phyloP scores from a whole-genome alignment of 2,888 invertebrate species.

The Xanthia togata region DNA sequence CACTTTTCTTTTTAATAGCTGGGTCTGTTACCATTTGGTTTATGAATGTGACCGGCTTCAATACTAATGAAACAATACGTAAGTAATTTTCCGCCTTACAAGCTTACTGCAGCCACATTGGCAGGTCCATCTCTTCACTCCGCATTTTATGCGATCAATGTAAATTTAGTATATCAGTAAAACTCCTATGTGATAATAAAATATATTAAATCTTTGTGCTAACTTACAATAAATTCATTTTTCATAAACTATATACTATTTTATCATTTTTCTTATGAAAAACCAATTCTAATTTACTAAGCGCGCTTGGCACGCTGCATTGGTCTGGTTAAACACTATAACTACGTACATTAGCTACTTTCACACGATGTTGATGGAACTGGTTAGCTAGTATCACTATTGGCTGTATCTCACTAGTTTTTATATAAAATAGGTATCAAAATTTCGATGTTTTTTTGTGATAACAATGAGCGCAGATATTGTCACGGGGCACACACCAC shows the following conservation, averaged over 20 bases:
- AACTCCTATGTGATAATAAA: slow-evolving; percentile 90
- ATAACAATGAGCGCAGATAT: slow-evolving; percentile 78
- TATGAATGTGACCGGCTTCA: slow-evolving; percentile 60
- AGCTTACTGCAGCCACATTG: slow-evolving; percentile 82
- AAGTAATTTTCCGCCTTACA: slow-evolving; percentile 69
- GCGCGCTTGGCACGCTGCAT: slow-evolving; percentile 88
- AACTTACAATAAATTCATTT: slow-evolving; percentile 90
- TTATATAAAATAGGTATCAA: slow-evolving; percentile 76
- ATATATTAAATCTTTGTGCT: slow-evolving; percentile 91
- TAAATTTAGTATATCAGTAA: slow-evolving; percentile 89
- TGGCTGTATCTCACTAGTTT: slow-evolving; percentile 74
- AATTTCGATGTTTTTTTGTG: slow-evolving; percentile 82
- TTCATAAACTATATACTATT: slow-evolving; percentile 88
- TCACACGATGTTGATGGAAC: slow-evolving; percentile 72
- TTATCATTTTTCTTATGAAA: slow-evolving; percentile 80
- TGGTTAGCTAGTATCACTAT: slow-evolving; percentile 74
- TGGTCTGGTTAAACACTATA: slow-evolving; percentile 85
- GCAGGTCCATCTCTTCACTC: slow-evolving; percentile 79
- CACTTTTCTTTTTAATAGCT: slow-evolving; percentile 14
- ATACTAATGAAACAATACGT: slow-evolving; percentile 43
- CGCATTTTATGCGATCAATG: slow-evolving; percentile 87
- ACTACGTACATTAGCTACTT: slow-evolving; percentile 74
- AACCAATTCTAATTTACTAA: slow-evolving; percentile 84
- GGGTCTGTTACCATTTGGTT: slow-evolving; percentile 2
- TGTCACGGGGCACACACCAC: slow-evolving; percentile 78